Evolutionary conservation across 1,140 invertebrate genomes (phyloP).

Genomic region (Papilio helenus): DNA sequence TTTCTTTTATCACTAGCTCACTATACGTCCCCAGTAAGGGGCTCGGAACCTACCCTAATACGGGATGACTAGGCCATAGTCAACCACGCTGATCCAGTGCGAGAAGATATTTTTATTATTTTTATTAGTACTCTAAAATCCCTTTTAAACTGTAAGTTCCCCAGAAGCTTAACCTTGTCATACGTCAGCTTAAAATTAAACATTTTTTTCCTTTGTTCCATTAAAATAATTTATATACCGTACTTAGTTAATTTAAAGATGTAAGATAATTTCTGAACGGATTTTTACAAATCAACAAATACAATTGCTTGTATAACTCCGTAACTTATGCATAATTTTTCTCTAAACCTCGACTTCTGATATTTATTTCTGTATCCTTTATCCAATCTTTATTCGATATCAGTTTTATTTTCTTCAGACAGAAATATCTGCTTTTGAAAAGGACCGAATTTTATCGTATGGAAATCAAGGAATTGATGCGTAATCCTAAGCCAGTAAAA

Average conservation of each 20-base stretch:
- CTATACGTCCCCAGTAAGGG: too few species aligned
- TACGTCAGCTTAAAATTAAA: neutral
- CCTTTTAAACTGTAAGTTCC: neutral
- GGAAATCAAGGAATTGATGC: constrained; percentile 8
- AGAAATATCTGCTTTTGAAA: neutral
- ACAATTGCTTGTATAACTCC: too few species aligned
- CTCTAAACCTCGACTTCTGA: neutral
- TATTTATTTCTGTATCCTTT: neutral
- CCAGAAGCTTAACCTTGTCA: neutral
- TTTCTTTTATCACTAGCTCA: too few species aligned
- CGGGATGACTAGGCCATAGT: too few species aligned
- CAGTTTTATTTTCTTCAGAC: neutral
- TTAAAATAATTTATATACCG: neutral
- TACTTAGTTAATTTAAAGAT: too few species aligned
- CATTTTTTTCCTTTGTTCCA: neutral
- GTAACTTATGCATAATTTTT: too few species aligned
- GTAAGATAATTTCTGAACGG: too few species aligned
- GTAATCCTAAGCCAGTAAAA: constrained; percentile 2
- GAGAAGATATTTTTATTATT: too few species aligned
- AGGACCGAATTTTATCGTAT: constrained; percentile 2
- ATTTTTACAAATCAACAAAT: too few species aligned
- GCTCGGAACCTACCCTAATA: too few species aligned
- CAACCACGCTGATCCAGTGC: too few species aligned
- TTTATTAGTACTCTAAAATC: neutral
- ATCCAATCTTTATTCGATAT: neutral